Percentiles rank a stretch among this genome's conserved stretches.
Evolutionary conservation across 35 echinoderm and acorn worm species (phyloP).

Genomic region (Strongylocentrotus purpuratus): DNA sequence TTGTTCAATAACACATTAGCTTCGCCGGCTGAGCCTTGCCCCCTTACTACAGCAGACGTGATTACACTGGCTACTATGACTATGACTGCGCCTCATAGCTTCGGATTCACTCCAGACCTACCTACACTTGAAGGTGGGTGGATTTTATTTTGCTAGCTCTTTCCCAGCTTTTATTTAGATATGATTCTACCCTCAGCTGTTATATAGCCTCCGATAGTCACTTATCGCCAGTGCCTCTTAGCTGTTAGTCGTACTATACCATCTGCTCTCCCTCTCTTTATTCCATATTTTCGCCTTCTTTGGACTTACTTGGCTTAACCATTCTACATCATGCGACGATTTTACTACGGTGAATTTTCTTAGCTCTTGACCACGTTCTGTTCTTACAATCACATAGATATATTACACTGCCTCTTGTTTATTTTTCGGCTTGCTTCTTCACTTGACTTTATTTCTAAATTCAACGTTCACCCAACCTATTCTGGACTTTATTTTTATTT

Average conservation of each 20-base stretch:
- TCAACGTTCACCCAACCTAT: not conserved
- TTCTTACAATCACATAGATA: not conserved
- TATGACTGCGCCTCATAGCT: constrained; percentile 56
- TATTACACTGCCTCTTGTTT: not conserved
- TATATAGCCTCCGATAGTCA: constrained; percentile 24
- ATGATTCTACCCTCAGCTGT: not conserved
- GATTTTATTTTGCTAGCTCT: constrained; percentile 14
- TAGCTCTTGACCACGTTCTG: not conserved
- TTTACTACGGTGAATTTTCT: constrained; percentile 48
- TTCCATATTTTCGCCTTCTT: constrained; percentile 2
- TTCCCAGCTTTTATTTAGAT: constrained; percentile 18
- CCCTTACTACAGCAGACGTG: constrained; percentile 49
- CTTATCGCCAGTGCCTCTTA: constrained; percentile 14
- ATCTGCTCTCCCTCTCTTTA: constrained; percentile 18
- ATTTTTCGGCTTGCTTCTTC: not conserved
- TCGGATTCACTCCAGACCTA: constrained; percentile 60
- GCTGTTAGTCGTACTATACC: constrained; percentile 21
- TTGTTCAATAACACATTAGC: constrained; percentile 67
- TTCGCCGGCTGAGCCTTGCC: constrained; percentile 56
- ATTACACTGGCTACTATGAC: constrained; percentile 58
- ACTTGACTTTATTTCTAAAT: not conserved
- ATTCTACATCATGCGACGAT: constrained; percentile 14
- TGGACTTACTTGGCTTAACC: constrained; percentile 48
- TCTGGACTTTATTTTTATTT: not conserved
- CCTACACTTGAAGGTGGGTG: constrained; percentile 53